phyloP scores from a whole-genome alignment of 2,888 invertebrate species.

The Drosophila kanekoi region DNA sequence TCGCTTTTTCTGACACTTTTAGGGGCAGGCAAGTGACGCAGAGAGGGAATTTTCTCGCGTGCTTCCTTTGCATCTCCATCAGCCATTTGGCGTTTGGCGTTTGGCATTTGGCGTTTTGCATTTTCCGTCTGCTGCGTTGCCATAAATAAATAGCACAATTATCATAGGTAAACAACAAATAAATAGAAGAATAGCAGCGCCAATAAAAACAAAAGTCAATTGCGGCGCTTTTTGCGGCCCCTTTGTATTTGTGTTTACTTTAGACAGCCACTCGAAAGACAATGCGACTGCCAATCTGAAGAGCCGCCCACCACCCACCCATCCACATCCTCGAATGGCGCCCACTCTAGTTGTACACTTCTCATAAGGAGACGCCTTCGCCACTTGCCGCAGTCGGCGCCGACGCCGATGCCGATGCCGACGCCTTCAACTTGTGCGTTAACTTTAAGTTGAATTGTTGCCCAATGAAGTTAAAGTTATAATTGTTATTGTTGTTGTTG shows the following conservation, averaged over 20 bases:
- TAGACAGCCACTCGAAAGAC: conserved; percentile 29
- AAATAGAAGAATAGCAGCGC: conserved; percentile 51
- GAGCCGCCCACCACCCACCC: neutral
- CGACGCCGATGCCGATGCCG: too few species aligned
- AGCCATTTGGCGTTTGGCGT: neutral
- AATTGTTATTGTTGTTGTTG: conserved; percentile 5
- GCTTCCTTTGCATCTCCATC: conserved; percentile 3
- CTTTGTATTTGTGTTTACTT: conserved; percentile 49
- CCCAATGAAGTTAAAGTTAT: conserved; percentile 36
- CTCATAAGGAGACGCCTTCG: neutral
- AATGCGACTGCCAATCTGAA: conserved; percentile 3
- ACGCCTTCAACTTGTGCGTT: conserved; percentile 34
- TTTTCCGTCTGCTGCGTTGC: conserved; percentile 26
- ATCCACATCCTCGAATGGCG: neutral
- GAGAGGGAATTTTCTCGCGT: too few species aligned
- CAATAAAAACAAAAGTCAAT: conserved; percentile 72
- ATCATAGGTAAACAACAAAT: conserved; percentile 77
- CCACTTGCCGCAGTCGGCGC: too few species aligned
- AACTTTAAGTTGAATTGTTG: conserved; percentile 68
- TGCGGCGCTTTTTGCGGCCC: conserved; percentile 56
- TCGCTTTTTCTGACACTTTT: conserved; percentile 13
- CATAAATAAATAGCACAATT: conserved; percentile 77
- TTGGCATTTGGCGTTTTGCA: neutral
- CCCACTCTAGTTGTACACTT: neutral
- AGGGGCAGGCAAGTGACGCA: too few species aligned